A percentile compares a stretch with the other conserved stretches of the same genome.
Evolutionary conservation across 2,113 vertebrate species (phyloP).

Genomic region (Phoenicopterus ruber): DNA sequence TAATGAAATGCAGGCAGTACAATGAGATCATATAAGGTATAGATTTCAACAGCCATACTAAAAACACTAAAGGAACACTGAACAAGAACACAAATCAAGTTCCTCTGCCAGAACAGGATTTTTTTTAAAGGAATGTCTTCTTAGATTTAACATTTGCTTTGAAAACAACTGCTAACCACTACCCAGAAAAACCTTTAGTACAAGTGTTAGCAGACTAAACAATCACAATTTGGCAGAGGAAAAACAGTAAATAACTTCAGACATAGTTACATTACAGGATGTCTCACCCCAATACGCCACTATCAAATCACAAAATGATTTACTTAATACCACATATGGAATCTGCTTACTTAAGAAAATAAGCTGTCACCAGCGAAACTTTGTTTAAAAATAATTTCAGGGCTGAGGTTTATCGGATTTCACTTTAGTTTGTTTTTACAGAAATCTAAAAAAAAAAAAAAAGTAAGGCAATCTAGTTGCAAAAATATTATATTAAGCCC

Average conservation of each 20-base stretch:
- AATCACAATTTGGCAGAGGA: constrained; percentile 81
- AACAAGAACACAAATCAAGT: constrained; percentile 92
- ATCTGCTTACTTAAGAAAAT: constrained; percentile 85
- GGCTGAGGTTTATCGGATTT: constrained; percentile 47
- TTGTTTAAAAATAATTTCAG: constrained; percentile 70
- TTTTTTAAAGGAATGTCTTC: constrained; percentile 74
- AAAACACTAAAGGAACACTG: constrained; percentile 84
- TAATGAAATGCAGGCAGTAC: constrained; percentile 96
- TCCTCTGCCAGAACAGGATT: constrained; percentile 83
- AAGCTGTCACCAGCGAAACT: constrained; percentile 63
- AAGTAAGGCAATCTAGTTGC: not conserved
- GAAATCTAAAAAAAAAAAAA: constrained; percentile 27
- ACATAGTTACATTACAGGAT: constrained; percentile 77
- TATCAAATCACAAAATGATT: constrained; percentile 80
- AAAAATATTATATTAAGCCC: constrained; percentile 16
- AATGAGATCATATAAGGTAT: constrained; percentile 96
- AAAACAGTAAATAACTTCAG: constrained; percentile 87
- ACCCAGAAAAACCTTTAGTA: constrained; percentile 81
- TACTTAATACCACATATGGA: constrained; percentile 76
- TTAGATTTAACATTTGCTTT: constrained; percentile 86
- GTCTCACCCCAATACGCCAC: constrained; percentile 82
- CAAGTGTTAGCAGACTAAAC: constrained; percentile 94
- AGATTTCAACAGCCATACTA: constrained; percentile 92
- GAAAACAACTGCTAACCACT: constrained; percentile 88
- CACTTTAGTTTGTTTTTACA: constrained; percentile 62